Evolutionary conservation across 2,888 invertebrate species (phyloP).

Genomic region (Drosophila kokeensis): DNA sequence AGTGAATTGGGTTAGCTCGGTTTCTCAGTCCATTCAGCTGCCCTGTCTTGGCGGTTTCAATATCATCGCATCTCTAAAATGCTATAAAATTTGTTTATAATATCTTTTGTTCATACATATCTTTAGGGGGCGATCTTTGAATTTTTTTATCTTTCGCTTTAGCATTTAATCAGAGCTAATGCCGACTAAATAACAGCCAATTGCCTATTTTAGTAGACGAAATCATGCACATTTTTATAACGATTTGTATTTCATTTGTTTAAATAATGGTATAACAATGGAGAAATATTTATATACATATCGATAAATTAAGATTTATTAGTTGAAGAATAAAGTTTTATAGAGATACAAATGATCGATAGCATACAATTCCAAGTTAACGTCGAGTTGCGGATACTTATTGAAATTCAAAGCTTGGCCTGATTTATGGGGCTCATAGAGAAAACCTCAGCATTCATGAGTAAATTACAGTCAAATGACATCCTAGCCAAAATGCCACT

Average conservation of each 20-base stretch:
- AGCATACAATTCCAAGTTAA: not conserved
- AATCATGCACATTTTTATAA: slow-evolving; percentile 25
- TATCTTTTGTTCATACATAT: slow-evolving; percentile 42
- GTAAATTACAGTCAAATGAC: slow-evolving; percentile 76
- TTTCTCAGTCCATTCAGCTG: slow-evolving; percentile 7
- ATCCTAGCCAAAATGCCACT: slow-evolving; percentile 75
- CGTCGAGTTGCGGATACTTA: not conserved
- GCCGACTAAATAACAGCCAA: slow-evolving; percentile 17
- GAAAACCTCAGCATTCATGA: slow-evolving; percentile 53
- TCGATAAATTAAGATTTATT: not conserved
- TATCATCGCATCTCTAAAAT: slow-evolving; percentile 31
- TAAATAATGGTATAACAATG: not conserved
- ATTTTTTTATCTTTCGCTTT: slow-evolving; percentile 34
- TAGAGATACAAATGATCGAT: not conserved
- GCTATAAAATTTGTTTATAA: slow-evolving; percentile 55
- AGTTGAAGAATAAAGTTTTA: not conserved
- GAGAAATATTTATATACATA: not conserved
- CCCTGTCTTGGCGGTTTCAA: slow-evolving; percentile 4
- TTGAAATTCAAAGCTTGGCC: slow-evolving; percentile 30
- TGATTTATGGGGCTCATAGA: slow-evolving; percentile 57
- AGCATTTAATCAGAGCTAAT: slow-evolving; percentile 46
- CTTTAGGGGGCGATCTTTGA: slow-evolving; percentile 39
- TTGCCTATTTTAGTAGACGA: slow-evolving; percentile 13
- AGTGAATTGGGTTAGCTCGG: slow-evolving; percentile 3
- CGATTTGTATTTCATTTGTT: slow-evolving; percentile 6